These are phyloP conservation scores for Osmerus eperlanus DNA, from an alignment of 2,113 vertebrate species.

Conservation along the genomic window DNA sequence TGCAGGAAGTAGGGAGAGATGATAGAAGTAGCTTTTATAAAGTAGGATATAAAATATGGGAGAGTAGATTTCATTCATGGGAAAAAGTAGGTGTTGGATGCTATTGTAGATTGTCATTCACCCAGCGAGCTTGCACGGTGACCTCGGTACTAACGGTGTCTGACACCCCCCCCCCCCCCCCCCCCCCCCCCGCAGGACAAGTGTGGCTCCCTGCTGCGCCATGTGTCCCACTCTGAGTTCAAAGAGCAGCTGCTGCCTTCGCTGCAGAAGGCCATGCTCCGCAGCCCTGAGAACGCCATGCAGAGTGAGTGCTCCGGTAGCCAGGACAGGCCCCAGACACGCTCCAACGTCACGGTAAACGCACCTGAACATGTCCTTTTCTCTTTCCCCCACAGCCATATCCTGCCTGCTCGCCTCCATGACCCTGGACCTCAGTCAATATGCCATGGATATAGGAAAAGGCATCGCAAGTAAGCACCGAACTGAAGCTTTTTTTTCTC, in stretches of 20 bases:
- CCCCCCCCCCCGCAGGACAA: constrained; percentile 72
- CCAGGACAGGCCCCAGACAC: too few relatives aligned
- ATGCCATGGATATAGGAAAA: constrained; percentile 90
- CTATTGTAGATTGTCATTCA: too few relatives aligned
- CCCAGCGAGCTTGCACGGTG: too few relatives aligned
- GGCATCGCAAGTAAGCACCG: constrained; percentile 83
- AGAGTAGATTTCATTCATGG: background rate
- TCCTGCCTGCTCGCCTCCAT: constrained; percentile 84
- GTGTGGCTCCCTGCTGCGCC: constrained; percentile 83
- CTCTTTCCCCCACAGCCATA: constrained; percentile 73
- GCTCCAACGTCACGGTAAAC: background rate
- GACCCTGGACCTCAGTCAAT: constrained; percentile 95
- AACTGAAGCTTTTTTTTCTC: too few relatives aligned
- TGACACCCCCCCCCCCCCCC: constrained; percentile 11
- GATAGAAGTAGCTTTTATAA: background rate
- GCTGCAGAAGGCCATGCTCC: constrained; percentile 90
- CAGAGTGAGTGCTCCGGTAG: constrained; percentile 77
- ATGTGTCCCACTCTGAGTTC: constrained; percentile 87
- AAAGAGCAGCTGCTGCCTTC: constrained; percentile 87
- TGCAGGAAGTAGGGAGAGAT: background rate
- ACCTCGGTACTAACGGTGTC: too few relatives aligned
- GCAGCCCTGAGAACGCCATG: constrained; percentile 93
- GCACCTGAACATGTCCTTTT: background rate
- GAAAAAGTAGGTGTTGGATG: too few relatives aligned
- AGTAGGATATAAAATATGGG: background rate